These are phyloP conservation scores for Synergus laeviventris DNA, from an alignment of 2,888 invertebrate genomes.

Conservation along the genomic window DNA sequence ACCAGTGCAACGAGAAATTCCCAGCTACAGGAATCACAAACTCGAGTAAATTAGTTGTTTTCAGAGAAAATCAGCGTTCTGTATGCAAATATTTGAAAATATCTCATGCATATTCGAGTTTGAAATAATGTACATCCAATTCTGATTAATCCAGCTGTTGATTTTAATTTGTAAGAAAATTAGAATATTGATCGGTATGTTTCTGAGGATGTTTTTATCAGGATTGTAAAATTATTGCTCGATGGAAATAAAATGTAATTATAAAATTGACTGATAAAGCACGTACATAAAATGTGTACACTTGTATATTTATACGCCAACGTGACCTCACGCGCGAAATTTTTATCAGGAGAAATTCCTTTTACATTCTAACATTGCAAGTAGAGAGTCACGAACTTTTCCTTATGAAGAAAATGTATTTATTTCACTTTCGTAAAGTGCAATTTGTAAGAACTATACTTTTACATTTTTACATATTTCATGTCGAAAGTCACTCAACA, in stretches of 20 bases:
- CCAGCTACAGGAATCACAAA: not conserved
- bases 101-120: conserved; percentile 1
- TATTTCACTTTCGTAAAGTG: conserved; percentile 1
- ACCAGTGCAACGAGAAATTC: not conserved
- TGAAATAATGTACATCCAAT: not conserved
- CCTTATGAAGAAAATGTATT: not conserved
- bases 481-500: not conserved
- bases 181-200: not conserved
- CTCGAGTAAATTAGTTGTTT: not conserved
- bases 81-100: conserved; percentile 12
- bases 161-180: not conserved
- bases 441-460: conserved; percentile 29
- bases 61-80: not conserved
- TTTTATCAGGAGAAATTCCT: conserved; percentile 30
- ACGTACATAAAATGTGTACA: not conserved
- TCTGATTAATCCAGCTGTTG: not conserved
- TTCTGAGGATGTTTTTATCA: not conserved
- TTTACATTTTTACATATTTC: conserved; percentile 3
- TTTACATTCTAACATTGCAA: conserved; percentile 21
- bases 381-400: conserved; percentile 19
- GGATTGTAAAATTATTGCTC: not conserved
- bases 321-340: not conserved
- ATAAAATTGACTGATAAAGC: conserved; percentile 8
- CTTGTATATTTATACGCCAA: conserved; percentile 18
- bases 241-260: not conserved